Percentiles rank a stretch among this genome's conserved stretches.
These are phyloP conservation scores for Butorides virescens DNA, from an alignment of 2,113 vertebrate genomes.

Conservation along the genomic window DNA sequence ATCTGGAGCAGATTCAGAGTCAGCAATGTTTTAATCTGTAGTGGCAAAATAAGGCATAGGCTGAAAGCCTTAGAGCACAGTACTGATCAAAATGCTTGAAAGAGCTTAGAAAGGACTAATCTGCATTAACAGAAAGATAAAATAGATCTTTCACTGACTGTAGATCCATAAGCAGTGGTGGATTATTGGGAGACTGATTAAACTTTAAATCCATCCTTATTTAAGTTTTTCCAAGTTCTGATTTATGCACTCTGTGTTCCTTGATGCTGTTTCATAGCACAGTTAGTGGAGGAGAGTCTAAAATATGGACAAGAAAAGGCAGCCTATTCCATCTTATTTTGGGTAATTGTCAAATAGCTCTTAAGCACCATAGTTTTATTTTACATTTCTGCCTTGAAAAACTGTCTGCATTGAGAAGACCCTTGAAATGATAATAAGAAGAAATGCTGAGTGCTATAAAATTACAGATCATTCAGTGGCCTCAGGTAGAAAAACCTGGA, in stretches of 20 bases:
- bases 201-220: not conserved
- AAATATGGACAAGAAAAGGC: not conserved
- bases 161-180: not conserved
- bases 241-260: not conserved
- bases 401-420: not conserved
- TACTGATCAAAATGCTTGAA: not conserved
- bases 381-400: not conserved
- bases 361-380: not conserved
- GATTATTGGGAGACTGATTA: conserved; percentile 29
- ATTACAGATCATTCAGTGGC: not conserved
- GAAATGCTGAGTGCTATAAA: not conserved
- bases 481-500: not conserved
- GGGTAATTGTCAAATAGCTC: not conserved
- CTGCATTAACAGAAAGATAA: conserved; percentile 8
- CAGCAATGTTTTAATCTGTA: not conserved
- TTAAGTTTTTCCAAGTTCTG: not conserved
- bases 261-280: not conserved
- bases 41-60: not conserved
- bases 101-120: not conserved
- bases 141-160: not conserved
- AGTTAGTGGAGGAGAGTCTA: not conserved
- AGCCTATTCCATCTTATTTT: not conserved
- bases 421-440: not conserved
- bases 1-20: not conserved
- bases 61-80: not conserved